Base-by-base conservation (phyloP, 2,888 invertebrate species). In the Colostygia pectinataria region DNA sequence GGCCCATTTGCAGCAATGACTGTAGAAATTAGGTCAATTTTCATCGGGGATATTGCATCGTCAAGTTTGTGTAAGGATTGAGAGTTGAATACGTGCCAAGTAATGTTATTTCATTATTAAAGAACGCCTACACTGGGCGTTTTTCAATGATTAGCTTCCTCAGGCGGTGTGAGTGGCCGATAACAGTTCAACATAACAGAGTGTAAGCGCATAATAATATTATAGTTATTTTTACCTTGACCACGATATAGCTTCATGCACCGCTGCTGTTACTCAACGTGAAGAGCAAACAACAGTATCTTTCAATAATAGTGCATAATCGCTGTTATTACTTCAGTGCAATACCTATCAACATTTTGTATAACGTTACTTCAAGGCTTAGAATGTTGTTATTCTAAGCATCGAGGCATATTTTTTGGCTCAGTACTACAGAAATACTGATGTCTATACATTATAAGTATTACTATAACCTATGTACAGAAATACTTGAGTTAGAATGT, bases 51-150 rank as follows among this genome's bases (percentile, higher is more conserved):
- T 67, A 66, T 69, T 68, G 70, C 68, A 68, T 63, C 55, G 63
- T 59, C 49, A 52, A 61, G 54, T 60, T 64, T 63, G 61, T 61
- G 51, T 59, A 60, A 61, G 59, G 72, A 71, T 69, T 61, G 61
- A 68, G 66, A 64, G 66, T 79, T 80, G 83, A 81, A 64, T 68
- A 57, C 60, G 68, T 78, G 83, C 81, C 82, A 85, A 77, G 62
- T 63, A 66, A 20, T 5, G 5, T 6, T 6, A 65, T 67, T 62
- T 71, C 74, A 70, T 77, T 77, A 70, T 67, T 66, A 64, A 53
- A 53, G 43, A 55, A 43, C 49, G 47, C 51, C 47, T 55, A 53
- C 48, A 55, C 40, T 43, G 55, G 62, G 55, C 68, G 59, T 77
- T 76, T 76, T 69, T 51, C 62, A 71, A 70, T 63, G 38, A 38